Conservation (phyloP, 1,140 invertebrate genomes). For the Lycorma delicatula region DNA sequence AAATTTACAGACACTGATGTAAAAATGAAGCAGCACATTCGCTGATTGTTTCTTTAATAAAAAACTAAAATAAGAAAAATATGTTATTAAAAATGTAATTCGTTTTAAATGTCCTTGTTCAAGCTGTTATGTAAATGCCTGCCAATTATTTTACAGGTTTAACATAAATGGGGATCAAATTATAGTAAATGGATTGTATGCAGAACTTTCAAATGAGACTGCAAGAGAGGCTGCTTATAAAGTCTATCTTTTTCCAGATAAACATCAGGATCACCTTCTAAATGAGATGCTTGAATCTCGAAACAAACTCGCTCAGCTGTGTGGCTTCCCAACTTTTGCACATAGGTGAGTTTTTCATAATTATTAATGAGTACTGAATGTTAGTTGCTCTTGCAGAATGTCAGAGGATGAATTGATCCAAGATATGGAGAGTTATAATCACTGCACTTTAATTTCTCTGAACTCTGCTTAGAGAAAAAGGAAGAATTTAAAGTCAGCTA, state of each 20-base stretch:
- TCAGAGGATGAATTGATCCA: too few relatives aligned
- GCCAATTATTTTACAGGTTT: slow-evolving; percentile 50
- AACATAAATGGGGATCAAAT: slow-evolving; percentile 59
- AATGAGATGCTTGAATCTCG: slow-evolving; percentile 60
- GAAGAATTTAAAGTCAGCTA: too few relatives aligned
- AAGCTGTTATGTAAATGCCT: too few relatives aligned
- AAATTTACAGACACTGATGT: too few relatives aligned
- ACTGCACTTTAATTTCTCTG: too few relatives aligned
- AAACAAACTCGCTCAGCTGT: slow-evolving; percentile 68
- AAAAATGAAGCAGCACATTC: too few relatives aligned
- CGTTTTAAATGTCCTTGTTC: background rate
- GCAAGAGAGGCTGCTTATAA: slow-evolving; percentile 85
- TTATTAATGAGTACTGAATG: slow-evolving; percentile 62
- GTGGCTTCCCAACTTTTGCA: slow-evolving; percentile 80
- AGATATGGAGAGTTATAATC: too few relatives aligned
- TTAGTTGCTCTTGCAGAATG: too few relatives aligned
- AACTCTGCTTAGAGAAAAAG: too few relatives aligned
- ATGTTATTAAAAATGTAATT: too few relatives aligned
- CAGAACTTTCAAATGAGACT: slow-evolving; percentile 67
- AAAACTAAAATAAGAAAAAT: too few relatives aligned
- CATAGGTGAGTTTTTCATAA: slow-evolving; percentile 51
- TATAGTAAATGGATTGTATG: slow-evolving; percentile 65
- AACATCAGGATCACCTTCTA: slow-evolving; percentile 66
- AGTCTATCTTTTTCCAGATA: slow-evolving; percentile 72
- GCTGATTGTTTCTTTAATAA: too few relatives aligned